A percentile compares a stretch with the other conserved stretches of the same genome.
phyloP scores from a whole-genome alignment of 2,888 invertebrate species.

The Nudaria mundana region DNA sequence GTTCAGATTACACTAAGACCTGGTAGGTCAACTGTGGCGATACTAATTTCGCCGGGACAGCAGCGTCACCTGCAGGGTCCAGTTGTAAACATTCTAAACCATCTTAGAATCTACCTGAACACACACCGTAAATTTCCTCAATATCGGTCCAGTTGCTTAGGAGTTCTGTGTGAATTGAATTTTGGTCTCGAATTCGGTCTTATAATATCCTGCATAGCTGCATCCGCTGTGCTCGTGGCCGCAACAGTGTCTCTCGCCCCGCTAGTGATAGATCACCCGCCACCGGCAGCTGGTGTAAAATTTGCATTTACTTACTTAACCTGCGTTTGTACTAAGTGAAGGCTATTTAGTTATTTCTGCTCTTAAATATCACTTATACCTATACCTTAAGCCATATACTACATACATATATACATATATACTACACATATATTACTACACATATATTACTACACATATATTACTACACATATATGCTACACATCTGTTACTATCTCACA shows the following conservation, averaged over 20 bases:
- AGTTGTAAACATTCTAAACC: too few relatives aligned
- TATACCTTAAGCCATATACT: slow-evolving; percentile 26
- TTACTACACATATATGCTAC: slow-evolving; percentile 2
- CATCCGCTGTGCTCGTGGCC: slow-evolving; percentile 16
- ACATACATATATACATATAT: slow-evolving; percentile 12
- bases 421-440: slow-evolving; percentile 1
- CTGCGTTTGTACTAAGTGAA: slow-evolving; percentile 57
- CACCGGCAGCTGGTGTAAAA: slow-evolving; percentile 54
- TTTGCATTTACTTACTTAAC: slow-evolving; percentile 62
- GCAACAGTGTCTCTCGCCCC: slow-evolving; percentile 23
- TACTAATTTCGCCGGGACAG: too few relatives aligned
- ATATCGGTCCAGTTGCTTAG: neutral
- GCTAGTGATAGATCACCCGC: slow-evolving; percentile 64
- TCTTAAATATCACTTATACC: slow-evolving; percentile 50
- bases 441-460: neutral
- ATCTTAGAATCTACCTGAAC: too few relatives aligned
- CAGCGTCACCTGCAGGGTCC: too few relatives aligned
- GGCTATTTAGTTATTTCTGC: slow-evolving; percentile 61
- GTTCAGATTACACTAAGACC: too few relatives aligned
- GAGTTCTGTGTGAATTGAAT: too few relatives aligned
- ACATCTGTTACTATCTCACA: neutral
- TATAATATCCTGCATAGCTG: neutral
- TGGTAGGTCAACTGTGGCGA: too few relatives aligned
- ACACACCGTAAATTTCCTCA: neutral
- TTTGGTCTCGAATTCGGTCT: too few relatives aligned